Conservation (phyloP, 2,797 vertebrate species). For the Taenioides sp. region DNA sequence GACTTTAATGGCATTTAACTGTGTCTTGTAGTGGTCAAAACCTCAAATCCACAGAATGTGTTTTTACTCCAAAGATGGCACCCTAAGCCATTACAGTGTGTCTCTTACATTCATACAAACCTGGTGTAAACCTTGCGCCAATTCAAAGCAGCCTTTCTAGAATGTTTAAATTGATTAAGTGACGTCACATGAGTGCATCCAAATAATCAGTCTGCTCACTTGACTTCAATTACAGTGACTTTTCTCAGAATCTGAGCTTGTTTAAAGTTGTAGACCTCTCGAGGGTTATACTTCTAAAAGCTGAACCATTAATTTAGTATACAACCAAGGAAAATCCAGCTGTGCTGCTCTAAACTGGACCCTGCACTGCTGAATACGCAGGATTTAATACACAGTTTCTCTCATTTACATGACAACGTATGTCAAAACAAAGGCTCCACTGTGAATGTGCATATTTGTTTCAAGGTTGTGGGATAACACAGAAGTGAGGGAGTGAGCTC, state of each 20-base stretch:
- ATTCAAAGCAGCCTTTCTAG: conserved; percentile 1
- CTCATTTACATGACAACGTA: conserved; percentile 15
- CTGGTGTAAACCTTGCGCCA: neutral
- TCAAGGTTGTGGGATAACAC: conserved; percentile 75
- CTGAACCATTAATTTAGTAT: neutral
- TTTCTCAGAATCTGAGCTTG: neutral
- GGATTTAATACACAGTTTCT: conserved; percentile 16
- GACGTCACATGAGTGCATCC: conserved; percentile 49
- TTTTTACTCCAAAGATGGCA: too few species aligned
- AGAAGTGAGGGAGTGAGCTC: conserved; percentile 47
- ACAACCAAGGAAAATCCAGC: neutral
- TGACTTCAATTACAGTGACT: conserved; percentile 49
- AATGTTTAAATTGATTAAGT: conserved; percentile 35
- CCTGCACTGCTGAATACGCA: neutral
- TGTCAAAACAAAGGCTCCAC: conserved; percentile 23
- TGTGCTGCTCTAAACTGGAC: neutral
- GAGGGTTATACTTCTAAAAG: neutral
- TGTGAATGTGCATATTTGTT: conserved; percentile 20
- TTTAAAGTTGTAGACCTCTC: neutral
- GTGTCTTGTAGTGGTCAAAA: too few species aligned
- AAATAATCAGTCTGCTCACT: conserved; percentile 39
- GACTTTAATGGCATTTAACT: neutral
- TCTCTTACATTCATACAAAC: neutral
- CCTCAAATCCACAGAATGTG: too few species aligned
- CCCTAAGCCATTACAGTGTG: neutral